phyloP scores from a whole-genome alignment of 2,113 vertebrate species.

The Balaenoptera acutorostrata region DNA sequence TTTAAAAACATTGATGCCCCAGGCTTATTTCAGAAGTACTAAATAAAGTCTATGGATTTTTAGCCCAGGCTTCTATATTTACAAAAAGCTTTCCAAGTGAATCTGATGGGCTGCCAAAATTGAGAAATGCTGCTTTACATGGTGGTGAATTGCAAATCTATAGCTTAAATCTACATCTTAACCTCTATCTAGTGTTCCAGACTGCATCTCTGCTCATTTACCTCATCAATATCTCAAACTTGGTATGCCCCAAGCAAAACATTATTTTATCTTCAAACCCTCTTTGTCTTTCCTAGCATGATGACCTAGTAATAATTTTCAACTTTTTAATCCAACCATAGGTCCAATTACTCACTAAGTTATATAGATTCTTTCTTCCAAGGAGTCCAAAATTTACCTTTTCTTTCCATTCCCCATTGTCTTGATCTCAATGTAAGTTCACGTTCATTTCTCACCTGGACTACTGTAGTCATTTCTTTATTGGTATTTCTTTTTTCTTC shows the following conservation, averaged over 20 bases:
- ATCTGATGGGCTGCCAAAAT: background rate
- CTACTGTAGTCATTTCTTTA: background rate
- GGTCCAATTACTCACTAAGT: background rate
- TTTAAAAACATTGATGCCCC: background rate
- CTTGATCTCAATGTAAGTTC: background rate
- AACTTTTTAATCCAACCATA: background rate
- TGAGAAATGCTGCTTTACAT: background rate
- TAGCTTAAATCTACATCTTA: background rate
- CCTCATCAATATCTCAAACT: background rate
- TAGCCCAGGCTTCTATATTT: background rate
- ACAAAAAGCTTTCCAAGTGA: background rate
- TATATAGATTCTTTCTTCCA: background rate
- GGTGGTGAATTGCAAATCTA: background rate
- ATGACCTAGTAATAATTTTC: background rate
- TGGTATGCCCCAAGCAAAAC: background rate
- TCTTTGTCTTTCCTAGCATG: background rate
- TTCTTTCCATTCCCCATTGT: background rate
- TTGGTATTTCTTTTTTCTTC: background rate
- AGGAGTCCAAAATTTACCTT: background rate
- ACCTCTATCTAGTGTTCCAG: background rate
- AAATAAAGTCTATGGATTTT: background rate
- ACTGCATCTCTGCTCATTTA: background rate
- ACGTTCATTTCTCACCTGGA: background rate
- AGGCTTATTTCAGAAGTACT: background rate
- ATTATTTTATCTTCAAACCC: background rate